phyloP scores from a whole-genome alignment of 2,113 vertebrate genomes.

The Poecile atricapillus region DNA sequence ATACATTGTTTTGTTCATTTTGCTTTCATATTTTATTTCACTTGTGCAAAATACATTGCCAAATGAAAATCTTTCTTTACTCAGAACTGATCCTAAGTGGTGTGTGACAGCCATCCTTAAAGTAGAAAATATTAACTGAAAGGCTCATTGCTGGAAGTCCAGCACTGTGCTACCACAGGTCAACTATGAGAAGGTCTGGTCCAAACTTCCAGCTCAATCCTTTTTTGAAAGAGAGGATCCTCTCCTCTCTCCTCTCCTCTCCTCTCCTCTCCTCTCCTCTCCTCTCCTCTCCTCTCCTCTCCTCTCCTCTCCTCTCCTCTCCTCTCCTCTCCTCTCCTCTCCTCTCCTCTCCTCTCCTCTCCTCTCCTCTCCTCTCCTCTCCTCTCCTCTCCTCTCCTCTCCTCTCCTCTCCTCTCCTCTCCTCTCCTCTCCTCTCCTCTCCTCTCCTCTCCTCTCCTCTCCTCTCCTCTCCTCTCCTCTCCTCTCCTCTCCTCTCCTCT shows the following conservation, averaged over 20 bases:
- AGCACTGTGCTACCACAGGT: neutral
- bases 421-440: too few relatives aligned
- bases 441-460: too few relatives aligned
- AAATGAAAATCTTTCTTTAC: neutral
- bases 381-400: too few relatives aligned
- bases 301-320: too few relatives aligned
- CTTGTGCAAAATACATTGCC: neutral
- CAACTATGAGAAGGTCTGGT: neutral
- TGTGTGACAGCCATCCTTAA: neutral
- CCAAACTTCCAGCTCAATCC: neutral
- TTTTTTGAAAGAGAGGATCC: neutral
- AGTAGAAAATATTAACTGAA: neutral
- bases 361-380: too few relatives aligned
- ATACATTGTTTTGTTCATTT: neutral
- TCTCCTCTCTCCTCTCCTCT: too few relatives aligned
- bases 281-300: neutral
- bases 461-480: too few relatives aligned
- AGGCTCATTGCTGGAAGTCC: neutral
- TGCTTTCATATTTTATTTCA: neutral
- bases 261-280: too few relatives aligned
- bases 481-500: too few relatives aligned
- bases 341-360: too few relatives aligned
- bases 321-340: too few relatives aligned
- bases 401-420: too few relatives aligned
- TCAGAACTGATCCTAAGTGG: neutral